These are phyloP conservation scores for Pristis pectinata DNA, from an alignment of 2,797 vertebrate genomes.

Conservation along the genomic window DNA sequence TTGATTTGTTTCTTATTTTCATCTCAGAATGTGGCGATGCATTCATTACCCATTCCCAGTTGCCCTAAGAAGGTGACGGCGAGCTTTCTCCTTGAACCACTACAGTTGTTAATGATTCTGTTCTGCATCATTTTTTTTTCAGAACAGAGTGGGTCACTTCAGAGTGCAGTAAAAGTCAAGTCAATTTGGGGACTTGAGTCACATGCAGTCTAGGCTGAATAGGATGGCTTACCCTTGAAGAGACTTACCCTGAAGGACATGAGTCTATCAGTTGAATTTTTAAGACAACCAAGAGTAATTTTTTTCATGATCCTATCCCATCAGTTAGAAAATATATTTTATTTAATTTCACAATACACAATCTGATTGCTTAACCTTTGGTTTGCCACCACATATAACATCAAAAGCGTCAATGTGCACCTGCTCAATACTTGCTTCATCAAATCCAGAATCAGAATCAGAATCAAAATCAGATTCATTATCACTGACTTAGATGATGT, in stretches of 20 bases:
- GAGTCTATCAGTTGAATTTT: neutral
- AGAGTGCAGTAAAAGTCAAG: neutral
- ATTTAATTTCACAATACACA: neutral
- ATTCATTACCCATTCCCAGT: constrained; percentile 24
- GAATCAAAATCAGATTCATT: too few species aligned
- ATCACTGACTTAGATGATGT: too few species aligned
- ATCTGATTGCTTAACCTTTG: neutral
- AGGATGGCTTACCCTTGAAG: neutral
- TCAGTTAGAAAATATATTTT: neutral
- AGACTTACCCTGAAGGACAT: neutral
- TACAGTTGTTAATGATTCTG: constrained; percentile 6
- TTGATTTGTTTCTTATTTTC: constrained; percentile 26
- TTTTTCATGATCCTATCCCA: neutral
- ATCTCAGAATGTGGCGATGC: neutral
- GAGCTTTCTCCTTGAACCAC: neutral
- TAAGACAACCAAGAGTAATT: neutral
- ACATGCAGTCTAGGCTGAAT: neutral
- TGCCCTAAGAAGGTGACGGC: constrained; percentile 7
- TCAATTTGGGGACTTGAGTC: neutral
- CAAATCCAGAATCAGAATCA: too few species aligned
- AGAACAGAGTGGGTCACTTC: neutral
- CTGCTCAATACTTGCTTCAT: too few species aligned
- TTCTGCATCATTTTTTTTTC: neutral
- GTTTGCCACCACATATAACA: neutral
- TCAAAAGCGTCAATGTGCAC: too few species aligned